A percentile compares a stretch with the other conserved stretches of the same genome.
These are phyloP conservation scores for Drosophila barbarae DNA, from an alignment of 2,888 invertebrate species.

Conservation along the genomic window DNA sequence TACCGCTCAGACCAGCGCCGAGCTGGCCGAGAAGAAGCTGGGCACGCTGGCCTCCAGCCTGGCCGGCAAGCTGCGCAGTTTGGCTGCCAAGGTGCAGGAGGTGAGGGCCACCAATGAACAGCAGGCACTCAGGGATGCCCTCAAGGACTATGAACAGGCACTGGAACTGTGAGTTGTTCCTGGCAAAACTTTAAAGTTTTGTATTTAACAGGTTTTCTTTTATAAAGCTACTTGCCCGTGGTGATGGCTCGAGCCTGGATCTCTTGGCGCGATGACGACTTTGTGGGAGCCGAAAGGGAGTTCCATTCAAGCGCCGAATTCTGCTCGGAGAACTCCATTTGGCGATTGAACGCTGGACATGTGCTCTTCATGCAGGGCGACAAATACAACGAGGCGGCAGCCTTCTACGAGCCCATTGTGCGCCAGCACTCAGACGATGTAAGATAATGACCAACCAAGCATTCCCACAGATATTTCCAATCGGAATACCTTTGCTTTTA, in stretches of 20 bases:
- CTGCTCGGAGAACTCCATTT: conserved; percentile 97
- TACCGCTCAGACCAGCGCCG: conserved; percentile 97
- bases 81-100: conserved; percentile 97
- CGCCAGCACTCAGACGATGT: conserved; percentile 95
- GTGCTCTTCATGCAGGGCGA: conserved; percentile 99
- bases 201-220: neutral
- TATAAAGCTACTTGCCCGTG: conserved; percentile 92
- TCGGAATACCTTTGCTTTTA: conserved; percentile 1
- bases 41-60: conserved; percentile 95
- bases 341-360: conserved; percentile 99
- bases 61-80: conserved; percentile 92
- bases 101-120: conserved; percentile 93
- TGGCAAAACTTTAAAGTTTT: neutral
- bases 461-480: conserved; percentile 4
- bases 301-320: conserved; percentile 98
- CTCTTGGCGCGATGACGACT: conserved; percentile 98
- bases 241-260: conserved; percentile 99
- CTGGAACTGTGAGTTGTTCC: conserved; percentile 83
- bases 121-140: conserved; percentile 91
- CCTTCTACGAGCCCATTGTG: conserved; percentile 98
- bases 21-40: conserved; percentile 96
- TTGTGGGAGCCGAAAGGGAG: conserved; percentile 96
- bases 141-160: conserved; percentile 93
- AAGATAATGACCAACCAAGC: conserved; percentile 49
- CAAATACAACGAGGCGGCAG: conserved; percentile 98